These are phyloP conservation scores for Perognathus longimembris DNA, from an alignment of 2,113 vertebrate species.

Conservation along the genomic window DNA sequence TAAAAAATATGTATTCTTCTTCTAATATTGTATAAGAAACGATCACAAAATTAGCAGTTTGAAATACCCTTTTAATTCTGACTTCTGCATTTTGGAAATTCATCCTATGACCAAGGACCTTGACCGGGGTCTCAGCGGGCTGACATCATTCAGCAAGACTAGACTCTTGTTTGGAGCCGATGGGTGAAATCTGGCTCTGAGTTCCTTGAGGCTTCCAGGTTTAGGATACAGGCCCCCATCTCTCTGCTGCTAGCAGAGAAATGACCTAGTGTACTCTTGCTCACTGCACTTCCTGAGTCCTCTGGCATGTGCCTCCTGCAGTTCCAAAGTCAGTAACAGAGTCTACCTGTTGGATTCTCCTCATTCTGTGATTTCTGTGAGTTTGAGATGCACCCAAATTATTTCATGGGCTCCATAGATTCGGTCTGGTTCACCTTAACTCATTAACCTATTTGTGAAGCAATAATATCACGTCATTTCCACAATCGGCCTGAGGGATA, in stretches of 20 bases:
- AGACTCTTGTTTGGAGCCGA: neutral
- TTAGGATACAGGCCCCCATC: too few species aligned
- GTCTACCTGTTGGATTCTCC: neutral
- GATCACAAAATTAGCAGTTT: neutral
- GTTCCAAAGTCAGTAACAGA: neutral
- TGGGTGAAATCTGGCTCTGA: too few species aligned
- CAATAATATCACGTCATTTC: too few species aligned
- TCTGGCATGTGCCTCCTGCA: neutral
- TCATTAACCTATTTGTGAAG: too few species aligned
- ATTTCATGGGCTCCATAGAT: neutral
- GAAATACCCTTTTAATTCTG: neutral
- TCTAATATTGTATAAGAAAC: neutral
- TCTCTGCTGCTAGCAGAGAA: too few species aligned
- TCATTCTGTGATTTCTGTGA: too few species aligned
- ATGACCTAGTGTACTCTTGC: too few species aligned
- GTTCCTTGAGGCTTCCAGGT: too few species aligned
- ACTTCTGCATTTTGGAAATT: neutral
- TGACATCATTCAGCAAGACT: neutral
- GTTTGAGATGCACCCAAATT: neutral
- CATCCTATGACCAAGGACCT: neutral
- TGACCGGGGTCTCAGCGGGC: neutral
- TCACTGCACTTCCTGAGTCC: too few species aligned
- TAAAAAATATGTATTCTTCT: neutral
- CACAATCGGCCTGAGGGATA: neutral
- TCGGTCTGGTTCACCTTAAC: neutral